Evolutionary conservation across 2,888 invertebrate species (phyloP), one percentile per base, ranked within the genome.

Genomic region (Megalurothrips usitatus): DNA sequence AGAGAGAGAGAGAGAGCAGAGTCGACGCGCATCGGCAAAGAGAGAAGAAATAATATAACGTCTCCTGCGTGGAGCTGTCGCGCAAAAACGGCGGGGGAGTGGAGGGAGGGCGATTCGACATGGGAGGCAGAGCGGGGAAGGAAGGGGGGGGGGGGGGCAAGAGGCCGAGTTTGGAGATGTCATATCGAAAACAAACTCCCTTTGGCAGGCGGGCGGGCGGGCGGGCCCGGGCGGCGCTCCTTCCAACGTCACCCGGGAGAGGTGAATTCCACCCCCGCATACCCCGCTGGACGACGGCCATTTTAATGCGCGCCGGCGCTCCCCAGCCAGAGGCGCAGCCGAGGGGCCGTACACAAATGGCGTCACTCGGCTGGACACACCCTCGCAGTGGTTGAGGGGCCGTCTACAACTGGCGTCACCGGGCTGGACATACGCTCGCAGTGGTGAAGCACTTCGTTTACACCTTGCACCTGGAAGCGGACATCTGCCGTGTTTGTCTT

Each of bases 161-260:
- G 34, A 43, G 34, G 34, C 34, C 34, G 34, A 43, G 34, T 43
- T 43, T 43, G 34, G 34, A 43, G 34, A 19, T 58, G 58, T 58
- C 58, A 58, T 58, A 58, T 58, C 58, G 58, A 58, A 58, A 58
- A 58, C 58, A 23, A 75, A 23, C 68, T 68, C 68, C 11, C 68
- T 3, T 23, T 23, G 26, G n/a, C n/a, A 23, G n/a, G 26, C 68
- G 6, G 34, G 34, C 34, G 34, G n/a, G n/a, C n/a, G n/a, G n/a
- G n/a, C n/a, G n/a, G n/a, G 34, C 6, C 2, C 34, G 34, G 34
- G 3, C 34, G 3, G 34, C 34, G 34, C 34, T 19, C 52, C 11
- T 11, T 23, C 68, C 63, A 6, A 43, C 34, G 6, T 43, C 34
- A 43, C n/a, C n/a, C n/a, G n/a, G n/a, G n/a, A 58, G 17, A 58